Percentiles rank a stretch among this genome's conserved stretches.
phyloP scores from a whole-genome alignment of 2,888 invertebrate species.

The Cancer borealis region DNA sequence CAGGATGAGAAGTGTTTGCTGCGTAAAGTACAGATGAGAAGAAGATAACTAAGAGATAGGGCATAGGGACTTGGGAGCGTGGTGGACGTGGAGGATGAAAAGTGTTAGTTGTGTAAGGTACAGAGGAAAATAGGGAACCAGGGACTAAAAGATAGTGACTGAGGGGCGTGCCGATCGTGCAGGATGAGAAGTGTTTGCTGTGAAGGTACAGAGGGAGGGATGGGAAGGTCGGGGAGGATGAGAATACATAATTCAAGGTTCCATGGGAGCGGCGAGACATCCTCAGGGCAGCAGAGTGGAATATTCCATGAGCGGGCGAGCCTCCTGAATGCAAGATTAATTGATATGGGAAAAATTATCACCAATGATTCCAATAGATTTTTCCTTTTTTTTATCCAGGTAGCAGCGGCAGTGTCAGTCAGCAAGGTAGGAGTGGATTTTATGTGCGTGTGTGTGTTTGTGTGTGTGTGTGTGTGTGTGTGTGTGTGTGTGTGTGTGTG shows the following conservation, averaged over 20 bases:
- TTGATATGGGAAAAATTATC: slow-evolving; percentile 27
- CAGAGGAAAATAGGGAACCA: background rate
- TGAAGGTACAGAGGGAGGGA: background rate
- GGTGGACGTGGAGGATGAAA: background rate
- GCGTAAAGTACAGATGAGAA: background rate
- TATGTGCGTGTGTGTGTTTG: background rate
- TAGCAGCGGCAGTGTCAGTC: background rate
- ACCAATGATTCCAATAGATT: background rate
- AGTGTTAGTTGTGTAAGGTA: background rate
- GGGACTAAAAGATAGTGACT: background rate
- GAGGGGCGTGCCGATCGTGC: background rate
- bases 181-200: slow-evolving; percentile 14
- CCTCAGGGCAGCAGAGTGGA: background rate
- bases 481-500: too few relatives aligned
- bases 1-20: background rate
- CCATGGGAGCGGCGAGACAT: slow-evolving; percentile 46
- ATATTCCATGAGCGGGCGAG: slow-evolving; percentile 47
- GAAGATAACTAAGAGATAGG: background rate
- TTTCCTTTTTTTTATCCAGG: background rate
- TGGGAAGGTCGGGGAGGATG: background rate
- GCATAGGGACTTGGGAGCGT: background rate
- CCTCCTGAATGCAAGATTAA: slow-evolving; percentile 46
- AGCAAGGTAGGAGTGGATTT: background rate
- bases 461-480: background rate
- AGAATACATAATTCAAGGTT: slow-evolving; percentile 43